Evolutionary conservation across 2,797 vertebrate species (phyloP).

Genomic region (Sebastes cheni): DNA sequence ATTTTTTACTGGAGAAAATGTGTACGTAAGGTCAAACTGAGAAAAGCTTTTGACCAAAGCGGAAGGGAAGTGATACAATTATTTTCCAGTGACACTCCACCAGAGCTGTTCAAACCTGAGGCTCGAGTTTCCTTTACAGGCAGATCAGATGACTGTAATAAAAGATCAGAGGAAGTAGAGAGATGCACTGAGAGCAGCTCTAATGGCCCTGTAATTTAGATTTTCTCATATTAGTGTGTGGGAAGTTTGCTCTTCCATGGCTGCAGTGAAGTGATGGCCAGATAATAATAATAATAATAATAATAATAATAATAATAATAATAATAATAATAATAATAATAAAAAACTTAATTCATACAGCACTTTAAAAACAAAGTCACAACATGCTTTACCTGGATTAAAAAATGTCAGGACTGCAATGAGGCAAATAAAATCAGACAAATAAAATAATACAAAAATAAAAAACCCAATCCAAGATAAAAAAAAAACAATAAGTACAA

Average conservation of each 20-base stretch:
- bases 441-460: not conserved
- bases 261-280: conserved; percentile 13
- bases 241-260: conserved; percentile 2
- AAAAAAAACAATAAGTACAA: not conserved
- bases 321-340: not conserved
- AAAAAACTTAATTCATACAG: not conserved
- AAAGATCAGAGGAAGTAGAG: conserved; percentile 53
- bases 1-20: not conserved
- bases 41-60: conserved; percentile 7
- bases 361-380: not conserved
- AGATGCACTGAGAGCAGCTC: conserved; percentile 35
- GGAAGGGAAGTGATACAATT: not conserved
- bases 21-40: not conserved
- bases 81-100: conserved; percentile 26
- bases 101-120: conserved; percentile 21
- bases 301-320: too few species aligned
- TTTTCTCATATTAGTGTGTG: conserved; percentile 14
- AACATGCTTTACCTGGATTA: not conserved
- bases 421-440: not conserved
- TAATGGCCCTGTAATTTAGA: conserved; percentile 35
- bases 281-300: not conserved
- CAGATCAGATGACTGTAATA: conserved; percentile 58
- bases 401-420: not conserved
- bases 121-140: conserved; percentile 43
- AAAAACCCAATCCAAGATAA: not conserved